phyloP scores from a whole-genome alignment of 2,797 vertebrate genomes.

The Hypotaenidia philippensis region DNA sequence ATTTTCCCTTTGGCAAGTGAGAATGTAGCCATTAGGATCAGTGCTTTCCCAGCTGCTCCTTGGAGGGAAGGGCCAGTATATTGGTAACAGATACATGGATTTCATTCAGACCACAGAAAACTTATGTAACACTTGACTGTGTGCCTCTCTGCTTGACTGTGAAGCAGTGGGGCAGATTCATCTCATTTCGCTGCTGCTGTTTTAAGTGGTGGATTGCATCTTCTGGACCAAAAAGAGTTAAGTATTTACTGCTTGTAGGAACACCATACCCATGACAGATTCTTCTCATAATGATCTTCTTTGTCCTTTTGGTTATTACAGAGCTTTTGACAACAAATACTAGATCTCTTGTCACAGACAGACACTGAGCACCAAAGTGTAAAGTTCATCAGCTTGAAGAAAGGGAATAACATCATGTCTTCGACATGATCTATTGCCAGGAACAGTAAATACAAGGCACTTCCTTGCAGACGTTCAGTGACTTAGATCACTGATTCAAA shows the following conservation, averaged over 20 bases:
- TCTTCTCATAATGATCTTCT: neutral
- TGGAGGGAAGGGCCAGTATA: neutral
- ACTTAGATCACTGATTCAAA: neutral
- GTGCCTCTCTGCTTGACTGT: neutral
- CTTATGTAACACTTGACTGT: neutral
- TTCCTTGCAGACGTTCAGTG: neutral
- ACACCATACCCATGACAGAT: neutral
- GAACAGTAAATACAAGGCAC: neutral
- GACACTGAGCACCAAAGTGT: neutral
- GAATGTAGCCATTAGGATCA: neutral
- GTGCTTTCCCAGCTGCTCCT: neutral
- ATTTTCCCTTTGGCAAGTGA: slow-evolving; percentile 33
- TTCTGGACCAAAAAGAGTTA: neutral
- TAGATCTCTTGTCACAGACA: neutral
- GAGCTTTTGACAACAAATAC: neutral
- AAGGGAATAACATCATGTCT: neutral
- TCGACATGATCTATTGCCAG: neutral
- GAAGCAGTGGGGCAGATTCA: neutral
- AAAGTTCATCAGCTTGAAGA: neutral
- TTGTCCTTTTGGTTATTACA: neutral
- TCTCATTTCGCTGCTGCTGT: neutral
- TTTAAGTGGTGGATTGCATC: neutral
- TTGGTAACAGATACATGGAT: neutral
- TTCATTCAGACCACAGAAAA: slow-evolving; percentile 4
- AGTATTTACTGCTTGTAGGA: neutral